These are phyloP conservation scores for Dermolepida albohirtum DNA, from an alignment of 2,888 invertebrate genomes.

Conservation along the genomic window DNA sequence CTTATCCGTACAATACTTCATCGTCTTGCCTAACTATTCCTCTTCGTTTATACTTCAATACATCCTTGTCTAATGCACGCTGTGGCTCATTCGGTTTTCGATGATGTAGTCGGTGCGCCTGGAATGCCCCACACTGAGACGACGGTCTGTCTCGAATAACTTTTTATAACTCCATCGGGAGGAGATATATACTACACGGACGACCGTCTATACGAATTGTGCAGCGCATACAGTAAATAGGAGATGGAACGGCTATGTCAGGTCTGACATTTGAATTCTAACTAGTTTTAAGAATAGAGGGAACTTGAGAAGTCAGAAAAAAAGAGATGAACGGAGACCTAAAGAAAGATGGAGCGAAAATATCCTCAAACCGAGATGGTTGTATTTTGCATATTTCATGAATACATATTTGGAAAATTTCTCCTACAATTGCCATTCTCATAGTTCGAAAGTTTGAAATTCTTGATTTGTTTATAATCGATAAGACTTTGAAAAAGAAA, in stretches of 20 bases:
- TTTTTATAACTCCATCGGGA: conserved; percentile 51
- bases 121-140: conserved; percentile 49
- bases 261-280: conserved; percentile 38
- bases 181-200: conserved; percentile 39
- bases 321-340: background rate
- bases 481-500: background rate
- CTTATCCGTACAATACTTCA: conserved; percentile 3
- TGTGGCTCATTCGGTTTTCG: too few species aligned
- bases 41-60: background rate
- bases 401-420: conserved; percentile 36
- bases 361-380: conserved; percentile 10
- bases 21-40: background rate
- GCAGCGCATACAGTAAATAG: too few species aligned
- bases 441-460: conserved; percentile 17
- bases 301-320: background rate
- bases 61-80: conserved; percentile 1
- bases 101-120: conserved; percentile 7
- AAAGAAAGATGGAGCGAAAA: conserved; percentile 14
- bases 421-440: conserved; percentile 17
- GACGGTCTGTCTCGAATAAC: conserved; percentile 45
- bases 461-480: conserved; percentile 26
- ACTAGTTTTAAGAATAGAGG: conserved; percentile 4
- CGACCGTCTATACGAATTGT: conserved; percentile 18
- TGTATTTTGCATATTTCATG: conserved; percentile 35
- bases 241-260: conserved; percentile 28